Conservation (phyloP, 92 coral and sea anemone genomes). For the Porites cylindrica region DNA sequence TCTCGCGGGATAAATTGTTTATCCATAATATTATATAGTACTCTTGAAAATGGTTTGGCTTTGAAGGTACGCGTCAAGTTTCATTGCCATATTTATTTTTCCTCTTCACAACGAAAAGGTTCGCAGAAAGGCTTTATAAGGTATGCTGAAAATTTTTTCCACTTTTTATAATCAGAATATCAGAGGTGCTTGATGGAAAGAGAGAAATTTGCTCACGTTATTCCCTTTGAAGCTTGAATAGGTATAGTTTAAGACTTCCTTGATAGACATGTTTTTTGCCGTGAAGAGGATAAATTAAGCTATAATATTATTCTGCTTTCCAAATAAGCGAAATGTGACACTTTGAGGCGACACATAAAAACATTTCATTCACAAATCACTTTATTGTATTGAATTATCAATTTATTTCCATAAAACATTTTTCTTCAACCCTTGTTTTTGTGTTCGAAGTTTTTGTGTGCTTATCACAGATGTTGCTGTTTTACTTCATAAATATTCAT, state of each 20-base stretch:
- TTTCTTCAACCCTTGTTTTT: background rate
- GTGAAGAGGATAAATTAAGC: background rate
- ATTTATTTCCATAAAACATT: background rate
- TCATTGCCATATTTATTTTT: too few species aligned
- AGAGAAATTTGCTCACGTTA: too few species aligned
- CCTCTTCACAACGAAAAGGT: too few species aligned
- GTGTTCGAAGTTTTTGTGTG: background rate
- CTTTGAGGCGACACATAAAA: background rate
- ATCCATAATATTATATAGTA: background rate
- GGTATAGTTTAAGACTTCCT: too few species aligned
- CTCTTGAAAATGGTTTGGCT: too few species aligned
- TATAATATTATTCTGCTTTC: background rate
- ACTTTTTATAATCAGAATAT: too few species aligned
- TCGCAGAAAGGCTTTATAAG: too few species aligned
- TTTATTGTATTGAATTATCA: background rate
- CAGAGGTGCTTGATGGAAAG: too few species aligned
- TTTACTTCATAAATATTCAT: conserved; percentile 35
- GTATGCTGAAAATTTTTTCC: too few species aligned
- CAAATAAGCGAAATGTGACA: background rate
- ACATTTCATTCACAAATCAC: background rate
- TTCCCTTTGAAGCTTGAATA: too few species aligned
- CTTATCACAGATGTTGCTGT: conserved; percentile 16
- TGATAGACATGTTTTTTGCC: background rate
- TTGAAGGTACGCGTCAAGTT: too few species aligned
- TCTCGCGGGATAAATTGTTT: background rate